Evolutionary conservation across 2,113 vertebrate species (phyloP).

Genomic region (Pterocles burchelli): DNA sequence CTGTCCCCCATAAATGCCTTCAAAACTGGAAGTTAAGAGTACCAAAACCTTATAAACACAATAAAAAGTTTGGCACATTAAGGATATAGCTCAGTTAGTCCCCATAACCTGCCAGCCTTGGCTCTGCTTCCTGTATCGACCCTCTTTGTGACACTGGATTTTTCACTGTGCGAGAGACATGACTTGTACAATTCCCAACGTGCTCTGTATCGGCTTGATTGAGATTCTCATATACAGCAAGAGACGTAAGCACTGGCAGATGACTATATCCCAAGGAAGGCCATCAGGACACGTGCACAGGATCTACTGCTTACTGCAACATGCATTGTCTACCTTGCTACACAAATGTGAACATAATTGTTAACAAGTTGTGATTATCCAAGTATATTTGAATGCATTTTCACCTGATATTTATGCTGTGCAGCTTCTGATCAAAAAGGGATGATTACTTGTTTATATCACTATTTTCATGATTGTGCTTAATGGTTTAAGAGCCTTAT

Average conservation of each 20-base stretch:
- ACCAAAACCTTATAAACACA: neutral
- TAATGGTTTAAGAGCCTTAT: neutral
- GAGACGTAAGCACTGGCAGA: neutral
- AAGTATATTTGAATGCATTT: neutral
- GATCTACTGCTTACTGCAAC: neutral
- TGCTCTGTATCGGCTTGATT: neutral
- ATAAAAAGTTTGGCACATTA: neutral
- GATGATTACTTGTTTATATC: neutral
- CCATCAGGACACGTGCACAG: neutral
- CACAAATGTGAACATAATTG: neutral
- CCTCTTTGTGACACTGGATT: neutral
- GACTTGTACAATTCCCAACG: rapidly evolving
- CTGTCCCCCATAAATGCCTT: neutral
- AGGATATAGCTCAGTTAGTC: neutral
- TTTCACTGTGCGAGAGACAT: rapidly evolving
- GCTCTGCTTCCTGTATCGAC: neutral
- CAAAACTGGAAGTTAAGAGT: neutral
- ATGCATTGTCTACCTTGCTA: neutral
- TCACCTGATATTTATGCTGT: neutral
- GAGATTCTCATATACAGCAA: neutral
- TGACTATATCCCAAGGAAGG: neutral
- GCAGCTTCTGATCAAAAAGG: neutral
- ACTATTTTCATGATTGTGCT: neutral
- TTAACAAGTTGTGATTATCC: neutral
- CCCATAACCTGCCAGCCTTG: neutral